phyloP scores from a whole-genome alignment of 1,140 invertebrate species.

The Brachionus sp. region DNA sequence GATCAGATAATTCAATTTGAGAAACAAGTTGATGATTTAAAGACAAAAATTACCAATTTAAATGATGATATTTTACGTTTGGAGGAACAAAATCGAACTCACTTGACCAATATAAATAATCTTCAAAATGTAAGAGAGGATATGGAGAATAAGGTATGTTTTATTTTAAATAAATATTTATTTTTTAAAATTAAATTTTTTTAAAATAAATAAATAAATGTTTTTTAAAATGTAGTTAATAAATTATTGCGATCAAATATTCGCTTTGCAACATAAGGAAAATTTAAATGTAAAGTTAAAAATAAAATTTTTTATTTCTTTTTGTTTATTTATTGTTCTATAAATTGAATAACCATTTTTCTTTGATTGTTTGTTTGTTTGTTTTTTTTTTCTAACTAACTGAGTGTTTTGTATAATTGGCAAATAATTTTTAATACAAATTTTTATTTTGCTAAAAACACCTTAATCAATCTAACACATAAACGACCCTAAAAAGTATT shows the following conservation, averaged over 20 bases:
- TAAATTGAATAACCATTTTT: neutral
- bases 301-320: neutral
- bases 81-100: slow-evolving; percentile 52
- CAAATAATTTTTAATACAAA: too few relatives aligned
- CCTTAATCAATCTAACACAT: too few relatives aligned
- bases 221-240: slow-evolving; percentile 15
- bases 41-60: slow-evolving; percentile 50
- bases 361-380: neutral
- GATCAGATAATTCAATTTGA: slow-evolving; percentile 52
- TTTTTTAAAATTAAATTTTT: neutral
- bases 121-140: slow-evolving; percentile 53
- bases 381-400: too few relatives aligned
- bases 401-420: too few relatives aligned
- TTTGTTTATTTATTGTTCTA: neutral
- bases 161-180: neutral
- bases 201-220: slow-evolving; percentile 46
- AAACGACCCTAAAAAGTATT: too few relatives aligned
- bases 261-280: slow-evolving; percentile 39
- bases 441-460: too few relatives aligned
- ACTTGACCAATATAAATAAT: slow-evolving; percentile 52
- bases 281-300: slow-evolving; percentile 40
- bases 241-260: slow-evolving; percentile 38
- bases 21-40: slow-evolving; percentile 53
- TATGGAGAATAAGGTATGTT: slow-evolving; percentile 52
- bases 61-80: slow-evolving; percentile 52